These are phyloP conservation scores for Phengaris arion DNA, from an alignment of 2,888 invertebrate genomes.

Conservation along the genomic window DNA sequence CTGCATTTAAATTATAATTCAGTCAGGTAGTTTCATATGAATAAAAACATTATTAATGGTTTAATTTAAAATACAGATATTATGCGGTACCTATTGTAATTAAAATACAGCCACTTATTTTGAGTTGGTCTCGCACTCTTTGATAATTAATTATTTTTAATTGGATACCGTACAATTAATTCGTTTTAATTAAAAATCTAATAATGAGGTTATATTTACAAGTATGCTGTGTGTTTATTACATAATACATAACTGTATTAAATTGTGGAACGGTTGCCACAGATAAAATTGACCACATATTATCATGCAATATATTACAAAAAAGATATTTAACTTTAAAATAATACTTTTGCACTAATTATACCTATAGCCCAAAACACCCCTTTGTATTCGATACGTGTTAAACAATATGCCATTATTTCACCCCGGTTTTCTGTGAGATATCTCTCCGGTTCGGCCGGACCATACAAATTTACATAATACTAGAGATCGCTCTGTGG, in stretches of 20 bases:
- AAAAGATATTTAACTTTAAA: no score
- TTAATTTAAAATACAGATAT: background rate
- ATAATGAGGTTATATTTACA: slow-evolving; percentile 6
- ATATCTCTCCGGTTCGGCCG: no score
- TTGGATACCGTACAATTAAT: slow-evolving; percentile 15
- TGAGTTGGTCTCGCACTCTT: background rate
- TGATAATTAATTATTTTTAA: slow-evolving; percentile 13
- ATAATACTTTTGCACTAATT: no score
- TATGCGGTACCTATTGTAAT: slow-evolving; percentile 13
- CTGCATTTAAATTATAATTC: background rate
- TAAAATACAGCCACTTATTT: slow-evolving; percentile 14
- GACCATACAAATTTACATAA: no score
- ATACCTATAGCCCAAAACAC: no score
- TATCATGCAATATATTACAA: background rate
- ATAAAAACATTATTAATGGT: background rate
- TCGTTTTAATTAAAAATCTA: slow-evolving; percentile 7
- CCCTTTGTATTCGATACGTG: no score
- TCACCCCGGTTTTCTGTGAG: no score
- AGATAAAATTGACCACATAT: background rate
- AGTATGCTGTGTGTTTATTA: background rate
- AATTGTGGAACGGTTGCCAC: background rate
- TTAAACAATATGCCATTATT: no score
- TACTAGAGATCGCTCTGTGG: no score
- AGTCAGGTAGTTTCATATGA: background rate
- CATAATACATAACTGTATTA: background rate